Evolutionary conservation across 1,140 invertebrate genomes (phyloP), one percentile per base, ranked within the genome.

Genomic region (Delia radicum): DNA sequence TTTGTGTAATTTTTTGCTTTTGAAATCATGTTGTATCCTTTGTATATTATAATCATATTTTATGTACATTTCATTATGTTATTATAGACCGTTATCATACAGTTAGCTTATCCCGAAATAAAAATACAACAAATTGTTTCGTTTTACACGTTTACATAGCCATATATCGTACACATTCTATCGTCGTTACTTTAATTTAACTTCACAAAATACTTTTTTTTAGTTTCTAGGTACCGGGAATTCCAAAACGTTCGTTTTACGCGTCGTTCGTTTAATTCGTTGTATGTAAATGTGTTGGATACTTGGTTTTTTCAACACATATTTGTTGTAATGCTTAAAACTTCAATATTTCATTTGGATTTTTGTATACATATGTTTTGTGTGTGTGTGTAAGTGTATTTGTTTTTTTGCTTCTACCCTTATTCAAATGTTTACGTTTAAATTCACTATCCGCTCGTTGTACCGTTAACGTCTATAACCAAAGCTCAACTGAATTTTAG

Each of bases 401-500:
- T 48, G 12, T 15, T 15, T 48, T 15, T n/a, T 48, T n/a, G 15
- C 15, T 37, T 37, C 33, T 48, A 48, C 28, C 62, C 62, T 65
- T 65, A 33, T 5, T 5, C 4, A 33, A 33, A 33, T 10, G 31
- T 10, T 5, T 10, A 27, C 21, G 12, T 27, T 29, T 65, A 7
- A 33, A 33, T 63, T 29, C 62, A 29, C 62, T 72, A 42, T 42
- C 69, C 42, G 69, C 63, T 67, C 63, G 63, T 67, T 67, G 63
- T 67, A 67, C 69, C 69, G 33, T 72, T 72, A 72, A 72, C 33
- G 42, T 46, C 71, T 72, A 76, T 76, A 74, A 73, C 71, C 61
- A 74, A 76, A 76, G 37, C 75, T 76, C 75, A 76, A 76, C 75
- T 76, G 71, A 76, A 74, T 76, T 73, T 74, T 18, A 46, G 42